Evolutionary conservation across 2,797 vertebrate genomes (phyloP), one percentile per base, ranked within the genome.

Genomic region (Threskiornis aethiopicus): DNA sequence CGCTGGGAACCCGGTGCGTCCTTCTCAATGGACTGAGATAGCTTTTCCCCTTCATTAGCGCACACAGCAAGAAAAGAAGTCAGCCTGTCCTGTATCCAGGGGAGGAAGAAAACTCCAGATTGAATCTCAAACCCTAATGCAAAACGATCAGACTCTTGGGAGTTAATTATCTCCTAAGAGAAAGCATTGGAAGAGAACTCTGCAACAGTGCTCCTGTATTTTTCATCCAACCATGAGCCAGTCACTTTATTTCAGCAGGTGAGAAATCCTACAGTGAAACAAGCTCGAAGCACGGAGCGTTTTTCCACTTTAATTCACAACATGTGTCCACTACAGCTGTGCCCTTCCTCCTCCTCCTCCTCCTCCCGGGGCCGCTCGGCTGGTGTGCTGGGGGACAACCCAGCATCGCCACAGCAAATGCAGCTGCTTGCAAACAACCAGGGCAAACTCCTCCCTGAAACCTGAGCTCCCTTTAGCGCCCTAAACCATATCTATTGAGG

Each of bases 1-100:
- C 1, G 5, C 11, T 29, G 31, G 42, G 21, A 61, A n/a, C 22
- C 16, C 2, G 0, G 35, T 6, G 15, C 1, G 0, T 21, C 25
- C 37, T 11, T 22, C 46, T 37, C 25, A 10, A 24, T 12, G 29
- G 33, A 42, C 65, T 29, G 19, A 59, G 41, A 12, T 2, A 20
- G 16, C 2, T 69, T 49, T 47, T 47, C 11, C 26, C 59, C 31
- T 57, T 78, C n/a, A 6, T 41, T n/a, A 84, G 18, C 4, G 18
- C 54, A 76, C 41, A 71, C 7, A 64, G 20, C 15, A 46, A 83
- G 67, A 54, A 64, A 69, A 58, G 6, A 35, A 62, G 14, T 77
- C 35, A 16, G 10, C 16, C 29, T 77, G 28, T 33, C 35, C 11
- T 6, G 37, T 41, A 58, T 16, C 14, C 3, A 16, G 6, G 3